Evolutionary conservation across 2,113 vertebrate species (phyloP), one percentile per base, ranked within the genome.

Genomic region (Elephas maximus): DNA sequence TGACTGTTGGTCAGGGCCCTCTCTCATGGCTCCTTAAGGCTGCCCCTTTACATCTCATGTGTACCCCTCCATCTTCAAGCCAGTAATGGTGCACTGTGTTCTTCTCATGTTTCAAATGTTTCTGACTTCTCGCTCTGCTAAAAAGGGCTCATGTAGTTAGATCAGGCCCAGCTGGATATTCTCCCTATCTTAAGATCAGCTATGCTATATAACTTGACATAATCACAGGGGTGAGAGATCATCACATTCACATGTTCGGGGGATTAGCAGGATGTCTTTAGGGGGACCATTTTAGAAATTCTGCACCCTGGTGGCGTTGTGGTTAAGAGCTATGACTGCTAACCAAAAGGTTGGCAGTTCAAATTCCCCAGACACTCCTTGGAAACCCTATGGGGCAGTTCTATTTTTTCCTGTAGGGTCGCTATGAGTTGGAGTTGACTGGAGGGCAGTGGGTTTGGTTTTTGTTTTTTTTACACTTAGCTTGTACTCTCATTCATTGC

Each of bases 401-500:
- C 51, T 53, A 2, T 37, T 37, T 37, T 37, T 37, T 37, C 37
- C 37, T 37, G 37, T 37, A 37, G 37, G 37, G 37, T 37, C 37
- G 37, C 37, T 37, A 37, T 37, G 37, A 37, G 37, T 37, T 37
- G 37, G 37, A 37, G 37, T 37, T 37, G 37, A 37, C 37, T 37
- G 37, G 37, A 37, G 37, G 37, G 37, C 37, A 37, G 37, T 37
- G 37, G 37, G 37, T 37, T 37, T 37, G 37, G 37, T 37, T 37
- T 37, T 37, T 37, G 37, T 37, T 37, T 37, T 10, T 88, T 33
- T 6, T 21, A 14, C 8, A 78, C n/a, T 9, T 71, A 60, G 33
- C 57, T 93, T 80, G 23, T 51, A n/a, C 20, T 93, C 7, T 60
- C 51, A 88, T 81, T 81, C 57, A 81, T 93, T 88, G 30, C 85